These are phyloP conservation scores for Acrossocheilus wenchowensis DNA, from an alignment of 2,797 vertebrate genomes.

Conservation along the genomic window DNA sequence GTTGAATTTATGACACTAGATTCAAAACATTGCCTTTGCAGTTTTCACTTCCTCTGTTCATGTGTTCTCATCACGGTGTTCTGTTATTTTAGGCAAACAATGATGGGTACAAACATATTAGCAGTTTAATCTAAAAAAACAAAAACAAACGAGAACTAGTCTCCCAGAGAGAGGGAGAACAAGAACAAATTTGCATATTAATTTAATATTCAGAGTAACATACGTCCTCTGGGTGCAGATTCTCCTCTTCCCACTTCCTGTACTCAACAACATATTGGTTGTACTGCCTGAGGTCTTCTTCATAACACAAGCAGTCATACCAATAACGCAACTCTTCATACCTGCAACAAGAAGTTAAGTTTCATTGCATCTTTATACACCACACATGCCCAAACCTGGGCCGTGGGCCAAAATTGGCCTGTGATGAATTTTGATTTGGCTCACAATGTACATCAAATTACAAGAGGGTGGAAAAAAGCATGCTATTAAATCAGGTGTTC, in stretches of 20 bases:
- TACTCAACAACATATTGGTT: constrained; percentile 73
- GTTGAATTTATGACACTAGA: background rate
- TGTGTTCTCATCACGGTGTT: background rate
- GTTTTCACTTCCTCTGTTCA: background rate
- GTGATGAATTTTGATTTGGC: background rate
- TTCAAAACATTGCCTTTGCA: background rate
- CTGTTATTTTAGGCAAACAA: background rate
- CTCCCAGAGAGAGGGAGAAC: background rate
- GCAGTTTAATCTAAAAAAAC: background rate
- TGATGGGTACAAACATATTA: background rate
- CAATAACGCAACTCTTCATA: constrained; percentile 82
- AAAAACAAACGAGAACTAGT: background rate
- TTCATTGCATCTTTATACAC: background rate
- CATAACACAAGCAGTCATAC: constrained; percentile 80
- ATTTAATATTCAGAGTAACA: background rate
- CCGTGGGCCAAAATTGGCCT: background rate
- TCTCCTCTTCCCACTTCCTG: constrained; percentile 68
- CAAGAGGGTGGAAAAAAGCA: background rate
- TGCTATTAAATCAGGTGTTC: background rate
- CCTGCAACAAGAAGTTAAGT: constrained; percentile 58
- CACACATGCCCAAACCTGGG: background rate
- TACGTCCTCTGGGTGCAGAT: constrained; percentile 65
- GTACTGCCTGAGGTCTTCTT: constrained; percentile 78
- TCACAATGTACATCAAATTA: background rate
- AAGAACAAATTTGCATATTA: background rate